Evolutionary conservation across 2,888 invertebrate species (phyloP), one percentile per base, ranked within the genome.

Genomic region (Platynereis dumerilii): DNA sequence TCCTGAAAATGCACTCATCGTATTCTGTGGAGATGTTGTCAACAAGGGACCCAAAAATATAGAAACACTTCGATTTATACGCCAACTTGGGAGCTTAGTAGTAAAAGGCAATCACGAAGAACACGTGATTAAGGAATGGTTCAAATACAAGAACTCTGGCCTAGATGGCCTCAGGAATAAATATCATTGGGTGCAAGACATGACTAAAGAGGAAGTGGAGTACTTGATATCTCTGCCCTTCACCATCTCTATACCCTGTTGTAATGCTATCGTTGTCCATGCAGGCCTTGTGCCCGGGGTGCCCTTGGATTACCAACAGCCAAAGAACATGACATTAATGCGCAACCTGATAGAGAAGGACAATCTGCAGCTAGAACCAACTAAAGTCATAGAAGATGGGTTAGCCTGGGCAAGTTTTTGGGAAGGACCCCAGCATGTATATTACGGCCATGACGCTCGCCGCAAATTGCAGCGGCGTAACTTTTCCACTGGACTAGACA

Each of bases 381-480:
- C 69, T 10, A 76, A 74, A 44, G 64, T 71, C 27, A 59, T 59
- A 0, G 71, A 72, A 26, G 65, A 67, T 29, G 83, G 83, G 1
- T 71, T 74, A 12, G 72, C 79, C 0, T 84, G 84, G 84, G 77
- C 77, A 3, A 68, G 75, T 3, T 29, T 34, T 29, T 84, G 83
- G 84, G 60, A 60, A 2, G 84, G 84, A 1, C 83, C 83, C 2
- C 68, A 79, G 56, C 83, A 84, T 71, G 79, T 84, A 10, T 84
- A 83, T 69, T 84, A 81, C 67, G 84, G 84, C 34, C 84, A 84
- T 60, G 83, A 83, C 73, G 83, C 84, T 1, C 69, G 70, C n/a
- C 60, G 83, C 28, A 69, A 71, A 29, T 68, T 83, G 17, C 83
- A 83, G 70, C 34, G 60, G 20, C 72, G 71, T 60, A 65, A 70